phyloP scores from a whole-genome alignment of 2,113 vertebrate species.

The Sula dactylatra region DNA sequence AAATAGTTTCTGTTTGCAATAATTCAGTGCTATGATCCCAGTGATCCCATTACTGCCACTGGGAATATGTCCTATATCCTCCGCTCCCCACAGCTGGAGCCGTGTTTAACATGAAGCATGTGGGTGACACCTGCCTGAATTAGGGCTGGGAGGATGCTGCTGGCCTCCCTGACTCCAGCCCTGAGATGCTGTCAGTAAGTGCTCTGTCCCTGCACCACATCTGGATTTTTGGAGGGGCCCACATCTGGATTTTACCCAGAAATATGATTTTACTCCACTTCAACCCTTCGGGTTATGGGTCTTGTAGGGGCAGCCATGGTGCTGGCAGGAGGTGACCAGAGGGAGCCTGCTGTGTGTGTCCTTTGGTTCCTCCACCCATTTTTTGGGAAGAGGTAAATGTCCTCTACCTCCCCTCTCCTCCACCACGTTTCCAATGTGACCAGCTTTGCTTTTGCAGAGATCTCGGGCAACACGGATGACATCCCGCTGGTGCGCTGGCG shows the following conservation, averaged over 20 bases:
- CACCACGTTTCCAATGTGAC: accelerated
- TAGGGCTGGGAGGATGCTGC: background rate
- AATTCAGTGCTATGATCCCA: background rate
- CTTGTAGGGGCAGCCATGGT: background rate
- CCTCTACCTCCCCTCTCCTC: background rate
- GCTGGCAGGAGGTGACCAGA: background rate
- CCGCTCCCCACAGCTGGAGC: background rate
- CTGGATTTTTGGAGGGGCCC: background rate
- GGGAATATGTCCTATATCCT: background rate
- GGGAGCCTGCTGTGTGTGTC: background rate
- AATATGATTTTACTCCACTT: background rate
- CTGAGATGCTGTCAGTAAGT: background rate
- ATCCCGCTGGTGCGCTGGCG: slow-evolving; percentile 96
- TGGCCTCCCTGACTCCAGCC: background rate
- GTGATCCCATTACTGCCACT: background rate
- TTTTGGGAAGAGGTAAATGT: background rate
- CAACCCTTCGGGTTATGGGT: background rate
- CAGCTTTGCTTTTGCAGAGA: slow-evolving; percentile 78
- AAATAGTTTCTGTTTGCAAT: background rate
- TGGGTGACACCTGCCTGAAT: background rate
- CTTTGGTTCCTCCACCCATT: background rate
- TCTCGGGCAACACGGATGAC: slow-evolving; percentile 95
- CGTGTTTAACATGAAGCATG: background rate
- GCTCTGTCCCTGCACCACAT: background rate
- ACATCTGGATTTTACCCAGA: background rate